A percentile compares a stretch with the other conserved stretches of the same genome.
These are phyloP conservation scores for Heliocidaris erythrogramma DNA, from an alignment of 35 echinoderm and acorn worm species.

Conservation along the genomic window DNA sequence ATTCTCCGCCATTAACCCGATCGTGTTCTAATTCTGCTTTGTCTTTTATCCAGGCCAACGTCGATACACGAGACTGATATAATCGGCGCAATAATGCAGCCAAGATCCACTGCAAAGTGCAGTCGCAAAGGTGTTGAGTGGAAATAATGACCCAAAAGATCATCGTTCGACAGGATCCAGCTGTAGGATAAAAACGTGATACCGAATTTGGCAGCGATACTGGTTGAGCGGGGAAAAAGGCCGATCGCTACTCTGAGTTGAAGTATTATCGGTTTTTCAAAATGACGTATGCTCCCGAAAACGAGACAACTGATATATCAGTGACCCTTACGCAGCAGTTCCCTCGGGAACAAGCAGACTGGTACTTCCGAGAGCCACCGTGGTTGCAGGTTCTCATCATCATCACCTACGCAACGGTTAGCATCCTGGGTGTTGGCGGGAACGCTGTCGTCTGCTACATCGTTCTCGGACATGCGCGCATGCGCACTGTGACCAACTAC, in stretches of 20 bases:
- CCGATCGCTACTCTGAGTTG: not conserved
- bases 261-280: not conserved
- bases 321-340: not conserved
- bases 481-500: constrained; percentile 98
- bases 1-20: not conserved
- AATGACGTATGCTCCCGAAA: constrained; percentile 37
- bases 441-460: constrained; percentile 95
- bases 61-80: not conserved
- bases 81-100: not conserved
- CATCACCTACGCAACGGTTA: constrained; percentile 72
- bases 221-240: not conserved
- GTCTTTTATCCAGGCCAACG: not conserved
- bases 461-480: constrained; percentile 80
- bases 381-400: constrained; percentile 83
- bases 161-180: not conserved
- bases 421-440: constrained; percentile 88
- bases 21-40: not conserved
- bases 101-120: not conserved
- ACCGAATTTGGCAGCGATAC: not conserved
- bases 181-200: constrained; percentile 4
- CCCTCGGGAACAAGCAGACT: constrained; percentile 11
- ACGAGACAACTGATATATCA: constrained; percentile 26
- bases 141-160: constrained; percentile 18
- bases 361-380: constrained; percentile 69
- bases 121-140: not conserved